phyloP scores from a whole-genome alignment of 2,113 vertebrate species.

The Condylura cristata region DNA sequence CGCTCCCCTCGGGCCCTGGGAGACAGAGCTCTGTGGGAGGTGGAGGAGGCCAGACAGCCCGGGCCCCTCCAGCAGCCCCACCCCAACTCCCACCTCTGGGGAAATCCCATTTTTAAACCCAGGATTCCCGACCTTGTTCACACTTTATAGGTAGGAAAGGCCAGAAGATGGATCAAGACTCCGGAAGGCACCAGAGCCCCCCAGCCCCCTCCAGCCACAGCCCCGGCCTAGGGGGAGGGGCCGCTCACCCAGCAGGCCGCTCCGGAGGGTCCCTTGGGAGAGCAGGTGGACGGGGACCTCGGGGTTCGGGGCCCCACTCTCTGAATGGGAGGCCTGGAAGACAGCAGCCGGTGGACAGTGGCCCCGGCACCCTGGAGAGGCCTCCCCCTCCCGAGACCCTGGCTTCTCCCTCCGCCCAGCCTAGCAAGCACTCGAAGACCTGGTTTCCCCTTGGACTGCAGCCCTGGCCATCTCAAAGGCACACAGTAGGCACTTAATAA shows the following conservation, averaged over 20 bases:
- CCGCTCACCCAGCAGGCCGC: not conserved
- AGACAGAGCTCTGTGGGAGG: not conserved
- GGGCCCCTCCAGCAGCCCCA: not conserved
- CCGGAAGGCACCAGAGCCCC: not conserved
- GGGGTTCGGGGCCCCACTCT: not conserved
- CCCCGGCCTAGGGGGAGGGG: rapidly evolving
- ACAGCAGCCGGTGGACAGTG: not conserved
- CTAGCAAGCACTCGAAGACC: rapidly evolving
- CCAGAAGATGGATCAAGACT: rapidly evolving
- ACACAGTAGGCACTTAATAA: not conserved
- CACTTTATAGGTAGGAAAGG: not conserved
- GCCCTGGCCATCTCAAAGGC: not conserved
- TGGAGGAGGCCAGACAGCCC: too few relatives aligned
- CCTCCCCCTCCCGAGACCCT: rapidly evolving
- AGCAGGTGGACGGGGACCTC: not conserved
- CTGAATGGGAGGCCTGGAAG: not conserved
- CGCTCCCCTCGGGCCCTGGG: not conserved
- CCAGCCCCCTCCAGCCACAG: not conserved
- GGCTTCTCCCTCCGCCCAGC: not conserved
- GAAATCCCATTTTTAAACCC: not conserved
- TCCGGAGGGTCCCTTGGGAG: not conserved
- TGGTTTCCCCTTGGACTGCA: not conserved
- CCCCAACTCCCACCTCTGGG: not conserved
- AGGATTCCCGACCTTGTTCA: not conserved
- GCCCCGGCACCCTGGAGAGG: too few relatives aligned